Evolutionary conservation across 2,113 vertebrate genomes (phyloP).

Genomic region (Bungarus multicinctus): DNA sequence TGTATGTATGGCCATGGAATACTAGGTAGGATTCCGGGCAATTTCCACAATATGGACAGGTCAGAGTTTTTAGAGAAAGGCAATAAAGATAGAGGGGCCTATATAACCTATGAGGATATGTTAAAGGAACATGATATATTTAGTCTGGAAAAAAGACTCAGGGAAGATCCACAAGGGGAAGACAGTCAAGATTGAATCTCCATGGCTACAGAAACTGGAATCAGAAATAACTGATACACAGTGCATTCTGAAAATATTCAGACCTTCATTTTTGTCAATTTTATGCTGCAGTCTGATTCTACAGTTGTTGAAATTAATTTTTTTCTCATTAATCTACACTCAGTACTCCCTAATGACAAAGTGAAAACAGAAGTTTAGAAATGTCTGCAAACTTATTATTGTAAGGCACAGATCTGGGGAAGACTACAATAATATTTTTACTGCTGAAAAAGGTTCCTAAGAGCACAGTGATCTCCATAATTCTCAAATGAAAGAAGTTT

Average conservation of each 20-base stretch:
- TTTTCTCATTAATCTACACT: too few species aligned
- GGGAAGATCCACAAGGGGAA: neutral
- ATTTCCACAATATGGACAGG: neutral
- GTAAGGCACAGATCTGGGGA: neutral
- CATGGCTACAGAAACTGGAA: neutral
- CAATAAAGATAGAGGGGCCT: neutral
- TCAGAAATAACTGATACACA: neutral
- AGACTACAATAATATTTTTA: neutral
- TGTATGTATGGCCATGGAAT: neutral
- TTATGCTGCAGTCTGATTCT: too few species aligned
- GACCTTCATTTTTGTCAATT: too few species aligned
- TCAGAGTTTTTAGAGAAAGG: neutral
- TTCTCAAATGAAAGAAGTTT: neutral
- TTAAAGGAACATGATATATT: neutral
- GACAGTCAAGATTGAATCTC: neutral
- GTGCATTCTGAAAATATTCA: too few species aligned
- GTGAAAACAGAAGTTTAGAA: too few species aligned
- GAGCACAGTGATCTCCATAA: neutral
- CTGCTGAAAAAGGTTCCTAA: neutral
- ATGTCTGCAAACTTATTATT: too few species aligned
- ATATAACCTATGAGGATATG: neutral
- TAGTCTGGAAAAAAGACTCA: neutral
- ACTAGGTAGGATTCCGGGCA: neutral
- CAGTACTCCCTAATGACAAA: too few species aligned
- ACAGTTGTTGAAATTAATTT: too few species aligned